Base-by-base conservation (phyloP, 2,797 vertebrate genomes). In the Tachyglossus aculeatus region DNA sequence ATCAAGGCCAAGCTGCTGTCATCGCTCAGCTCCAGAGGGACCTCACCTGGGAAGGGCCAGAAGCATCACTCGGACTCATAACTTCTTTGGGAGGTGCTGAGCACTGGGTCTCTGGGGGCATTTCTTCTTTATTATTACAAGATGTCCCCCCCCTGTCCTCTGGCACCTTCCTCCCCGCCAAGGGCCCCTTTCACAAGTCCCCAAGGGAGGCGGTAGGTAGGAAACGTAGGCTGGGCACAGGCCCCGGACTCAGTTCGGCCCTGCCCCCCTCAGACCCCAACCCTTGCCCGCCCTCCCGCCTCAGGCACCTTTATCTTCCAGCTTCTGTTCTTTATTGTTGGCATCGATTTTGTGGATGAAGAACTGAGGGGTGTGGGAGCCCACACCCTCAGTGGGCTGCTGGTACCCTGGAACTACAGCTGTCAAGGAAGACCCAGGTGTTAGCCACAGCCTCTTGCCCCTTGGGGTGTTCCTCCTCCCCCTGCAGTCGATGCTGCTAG, bases 351-450 rank as follows among this genome's bases (percentile, higher is more conserved):
- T 86, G 48, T 93, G 93, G 59, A 99, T 97, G 85, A 96, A 95
- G 90, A 99, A 99, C 84, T 95, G 96, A 6, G 95, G 93, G 38
- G 93, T 83, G 1, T 94, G 95, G 33, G 93, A 85, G 18, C 89
- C 94, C 21, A 88, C 67, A 1, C 91, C 83, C 55, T 96, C 96
- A 56, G 91, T 90, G 2, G 96, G 91, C 43, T 99, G 97, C 39
- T 99, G 98, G 87, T 98, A 99, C 24, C 98, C 98, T 5, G 96
- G 94, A 77, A 99, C 94, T 54, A 93, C 96, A 88, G 97, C 98
- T 99, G 80, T 34, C 64, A 55, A 71, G 22, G 52, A 48, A 39
- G 63, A 54, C 15, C 48, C 4, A 12, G 3, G 5, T 48, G 37
- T 40, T 67, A 67, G 62, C 83, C 80, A 82, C 64, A 85, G 83